A percentile compares a stretch with the other conserved stretches of the same genome.
Conservation (phyloP, 2,888 invertebrate genomes). For the Pemphredon lugubris region DNA sequence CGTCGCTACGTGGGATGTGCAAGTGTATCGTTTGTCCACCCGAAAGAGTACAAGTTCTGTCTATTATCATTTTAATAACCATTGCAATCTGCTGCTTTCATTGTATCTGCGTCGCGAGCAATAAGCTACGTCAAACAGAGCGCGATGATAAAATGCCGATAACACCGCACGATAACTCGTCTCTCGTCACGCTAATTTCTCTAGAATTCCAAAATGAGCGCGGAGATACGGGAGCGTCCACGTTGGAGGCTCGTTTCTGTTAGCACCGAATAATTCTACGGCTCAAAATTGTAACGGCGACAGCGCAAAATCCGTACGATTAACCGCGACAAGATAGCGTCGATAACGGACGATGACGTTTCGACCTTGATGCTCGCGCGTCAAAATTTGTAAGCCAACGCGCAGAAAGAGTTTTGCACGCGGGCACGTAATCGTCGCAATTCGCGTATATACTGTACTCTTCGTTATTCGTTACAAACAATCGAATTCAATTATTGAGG, state of each 20-base stretch:
- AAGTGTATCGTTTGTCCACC: too few relatives aligned
- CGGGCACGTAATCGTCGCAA: neutral
- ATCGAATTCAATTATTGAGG: too few relatives aligned
- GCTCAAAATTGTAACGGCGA: constrained; percentile 1
- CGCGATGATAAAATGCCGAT: constrained; percentile 65
- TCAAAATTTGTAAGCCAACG: neutral
- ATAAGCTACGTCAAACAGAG: constrained; percentile 71
- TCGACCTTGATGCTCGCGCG: constrained; percentile 9
- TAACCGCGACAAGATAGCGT: constrained; percentile 20
- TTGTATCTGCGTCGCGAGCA: constrained; percentile 57
- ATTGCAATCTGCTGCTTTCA: constrained; percentile 48
- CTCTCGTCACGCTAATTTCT: constrained; percentile 48
- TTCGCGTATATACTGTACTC: neutral
- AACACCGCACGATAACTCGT: constrained; percentile 62
- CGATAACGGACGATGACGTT: constrained; percentile 32
- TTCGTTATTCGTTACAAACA: neutral
- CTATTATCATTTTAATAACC: constrained; percentile 50
- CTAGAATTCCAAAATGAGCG: constrained; percentile 31
- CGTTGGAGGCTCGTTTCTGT: constrained; percentile 45
- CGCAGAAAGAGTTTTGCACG: neutral
- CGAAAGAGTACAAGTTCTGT: constrained; percentile 10
- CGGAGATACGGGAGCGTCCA: constrained; percentile 11
- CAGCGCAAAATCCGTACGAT: constrained; percentile 19
- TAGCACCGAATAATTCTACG: constrained; percentile 28
- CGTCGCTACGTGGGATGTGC: too few relatives aligned